Percentiles rank a stretch among this genome's conserved stretches.
These are phyloP conservation scores for Phacellophora camtschatica DNA, from an alignment of 30 jellyfish, hydroid and myxozoan species.

Conservation along the genomic window DNA sequence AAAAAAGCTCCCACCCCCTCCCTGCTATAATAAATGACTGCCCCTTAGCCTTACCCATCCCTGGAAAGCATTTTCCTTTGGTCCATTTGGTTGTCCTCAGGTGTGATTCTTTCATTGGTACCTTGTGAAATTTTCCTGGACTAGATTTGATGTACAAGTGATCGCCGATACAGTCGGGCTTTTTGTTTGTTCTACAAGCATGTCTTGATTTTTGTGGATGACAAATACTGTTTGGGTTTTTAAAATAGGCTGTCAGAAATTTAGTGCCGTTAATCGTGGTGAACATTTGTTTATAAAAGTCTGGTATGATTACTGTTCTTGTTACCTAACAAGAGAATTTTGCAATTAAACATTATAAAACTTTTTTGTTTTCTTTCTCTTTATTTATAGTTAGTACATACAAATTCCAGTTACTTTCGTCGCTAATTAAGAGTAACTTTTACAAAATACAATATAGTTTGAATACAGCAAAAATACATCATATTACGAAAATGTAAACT, in stretches of 20 bases:
- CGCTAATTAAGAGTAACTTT: too few species aligned
- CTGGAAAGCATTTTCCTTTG: constrained; percentile 18
- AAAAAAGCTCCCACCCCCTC: too few species aligned
- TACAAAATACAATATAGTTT: too few species aligned
- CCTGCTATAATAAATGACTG: too few species aligned
- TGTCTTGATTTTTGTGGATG: too few species aligned
- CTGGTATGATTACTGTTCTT: neutral
- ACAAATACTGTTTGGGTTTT: constrained; percentile 36
- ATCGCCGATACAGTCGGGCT: constrained; percentile 25
- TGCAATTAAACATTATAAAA: too few species aligned
- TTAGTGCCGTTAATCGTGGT: neutral
- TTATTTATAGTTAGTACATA: too few species aligned
- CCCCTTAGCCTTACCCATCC: constrained; percentile 57
- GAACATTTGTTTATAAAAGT: neutral
- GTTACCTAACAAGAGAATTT: neutral
- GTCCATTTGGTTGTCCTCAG: constrained; percentile 20
- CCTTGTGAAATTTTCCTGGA: neutral
- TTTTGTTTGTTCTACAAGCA: neutral
- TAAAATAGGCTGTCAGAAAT: constrained; percentile 45
- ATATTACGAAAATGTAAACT: too few species aligned
- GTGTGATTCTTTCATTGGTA: constrained; percentile 21
- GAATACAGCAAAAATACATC: too few species aligned
- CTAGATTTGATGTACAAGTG: constrained; percentile 17
- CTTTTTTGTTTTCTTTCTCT: too few species aligned
- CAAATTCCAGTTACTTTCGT: too few species aligned